These are phyloP conservation scores for Myoxocephalus aenaeus DNA, from an alignment of 2,797 vertebrate species.

Conservation along the genomic window DNA sequence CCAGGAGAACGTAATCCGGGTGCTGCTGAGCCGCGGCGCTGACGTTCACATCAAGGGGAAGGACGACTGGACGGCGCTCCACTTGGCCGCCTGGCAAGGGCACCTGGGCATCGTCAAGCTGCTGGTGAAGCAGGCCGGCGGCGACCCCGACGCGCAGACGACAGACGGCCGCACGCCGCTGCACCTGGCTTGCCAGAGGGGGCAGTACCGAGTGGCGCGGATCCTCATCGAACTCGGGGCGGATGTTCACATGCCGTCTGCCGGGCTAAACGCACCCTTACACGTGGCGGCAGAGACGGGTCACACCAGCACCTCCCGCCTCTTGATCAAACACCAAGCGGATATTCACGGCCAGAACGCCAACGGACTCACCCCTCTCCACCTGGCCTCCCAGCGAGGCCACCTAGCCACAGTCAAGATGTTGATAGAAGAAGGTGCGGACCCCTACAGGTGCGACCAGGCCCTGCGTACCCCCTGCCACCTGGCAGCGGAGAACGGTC, in stretches of 20 bases:
- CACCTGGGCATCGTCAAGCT: conserved; percentile 94
- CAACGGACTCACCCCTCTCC: conserved; percentile 89
- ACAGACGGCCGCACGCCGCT: conserved; percentile 91
- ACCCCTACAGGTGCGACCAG: conserved; percentile 74
- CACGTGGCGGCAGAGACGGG: conserved; percentile 94
- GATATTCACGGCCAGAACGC: conserved; percentile 82
- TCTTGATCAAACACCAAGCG: conserved; percentile 90
- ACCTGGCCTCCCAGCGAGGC: conserved; percentile 88
- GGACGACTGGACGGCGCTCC: conserved; percentile 94
- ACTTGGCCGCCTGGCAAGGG: conserved; percentile 95
- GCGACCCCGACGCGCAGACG: conserved; percentile 89
- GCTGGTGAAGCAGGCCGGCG: conserved; percentile 90
- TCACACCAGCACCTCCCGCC: conserved; percentile 95
- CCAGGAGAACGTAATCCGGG: conserved; percentile 92
- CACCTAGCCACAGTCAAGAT: conserved; percentile 91
- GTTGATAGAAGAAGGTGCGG: conserved; percentile 88
- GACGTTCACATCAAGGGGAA: conserved; percentile 88
- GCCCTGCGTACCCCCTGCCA: conserved; percentile 85
- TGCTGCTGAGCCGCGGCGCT: conserved; percentile 90
- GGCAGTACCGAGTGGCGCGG: conserved; percentile 96
- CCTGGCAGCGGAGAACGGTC: conserved; percentile 88
- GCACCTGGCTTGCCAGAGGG: conserved; percentile 94
- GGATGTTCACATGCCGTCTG: conserved; percentile 76
- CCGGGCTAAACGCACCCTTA: conserved; percentile 84
- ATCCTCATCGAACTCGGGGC: conserved; percentile 92